Evolutionary conservation across 2,113 vertebrate genomes (phyloP).

Genomic region (Scartelaos histophorus): DNA sequence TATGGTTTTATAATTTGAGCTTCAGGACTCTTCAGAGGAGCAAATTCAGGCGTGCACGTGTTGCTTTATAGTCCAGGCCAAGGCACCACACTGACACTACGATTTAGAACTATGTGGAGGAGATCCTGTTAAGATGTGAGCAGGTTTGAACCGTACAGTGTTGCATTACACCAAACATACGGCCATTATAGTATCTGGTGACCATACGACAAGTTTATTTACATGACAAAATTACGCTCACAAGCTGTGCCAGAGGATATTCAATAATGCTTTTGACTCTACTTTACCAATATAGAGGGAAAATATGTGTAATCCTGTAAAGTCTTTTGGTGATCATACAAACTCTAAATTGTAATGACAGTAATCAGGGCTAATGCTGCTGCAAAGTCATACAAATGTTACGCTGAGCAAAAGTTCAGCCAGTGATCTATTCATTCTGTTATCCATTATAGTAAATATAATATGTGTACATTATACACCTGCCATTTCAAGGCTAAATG

Average conservation of each 20-base stretch:
- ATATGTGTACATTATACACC: neutral
- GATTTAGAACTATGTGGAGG: conserved; percentile 27
- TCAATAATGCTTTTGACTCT: conserved; percentile 1
- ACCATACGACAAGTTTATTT: conserved; percentile 9
- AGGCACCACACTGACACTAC: neutral
- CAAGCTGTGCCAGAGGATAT: neutral
- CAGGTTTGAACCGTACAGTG: neutral
- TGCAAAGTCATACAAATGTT: conserved; percentile 3
- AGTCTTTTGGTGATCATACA: neutral
- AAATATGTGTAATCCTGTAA: neutral
- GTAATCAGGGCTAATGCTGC: conserved; percentile 7
- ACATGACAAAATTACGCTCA: neutral
- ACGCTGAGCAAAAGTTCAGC: neutral
- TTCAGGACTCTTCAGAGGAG: neutral
- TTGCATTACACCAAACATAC: neutral
- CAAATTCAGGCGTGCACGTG: neutral
- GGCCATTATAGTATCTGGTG: conserved; percentile 9
- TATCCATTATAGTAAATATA: neutral
- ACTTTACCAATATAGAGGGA: neutral
- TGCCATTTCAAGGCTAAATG: neutral
- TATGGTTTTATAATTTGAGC: neutral
- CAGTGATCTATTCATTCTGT: neutral
- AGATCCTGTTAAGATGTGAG: conserved; percentile 7
- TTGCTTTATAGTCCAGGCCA: conserved; percentile 25
- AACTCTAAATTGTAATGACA: conserved; percentile 6